Base-by-base conservation (phyloP, 2,797 vertebrate species). In the Silurus lanzhouensis region DNA sequence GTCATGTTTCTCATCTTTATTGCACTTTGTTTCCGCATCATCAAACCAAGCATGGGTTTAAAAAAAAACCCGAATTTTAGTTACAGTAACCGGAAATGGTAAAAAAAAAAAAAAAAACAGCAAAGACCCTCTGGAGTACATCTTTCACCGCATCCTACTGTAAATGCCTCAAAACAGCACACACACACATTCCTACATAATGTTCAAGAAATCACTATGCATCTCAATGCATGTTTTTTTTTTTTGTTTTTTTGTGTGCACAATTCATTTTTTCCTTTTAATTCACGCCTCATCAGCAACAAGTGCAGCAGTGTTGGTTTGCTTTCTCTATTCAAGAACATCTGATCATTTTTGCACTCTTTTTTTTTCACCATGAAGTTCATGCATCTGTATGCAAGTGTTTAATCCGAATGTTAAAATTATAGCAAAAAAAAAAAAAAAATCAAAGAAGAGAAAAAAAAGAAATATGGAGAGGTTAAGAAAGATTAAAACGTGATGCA, bases 11-110 rank as follows among this genome's bases (percentile, higher is more conserved):
- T 17, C 83, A 68, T 61, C 44, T 80, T 78, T 31, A 20, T 58
- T 46, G 68, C 64, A 84, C n/a, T 70, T 57, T 80, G 38, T 81
- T 85, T 85, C 84, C 84, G 19, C 84, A 85, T 77, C n/a, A 84
- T 79, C 75, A 79, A 78, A 46, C 25, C 31, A 48, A 48, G 66
- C n/a, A 25, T 31, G 14, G 63, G 79, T 81, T 67, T 52, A 10
- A 22, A 46, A 31, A 31, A 57, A 55, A 68, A 31, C 25, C 64
- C 4, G 46, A 38, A 38, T 64, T 79, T 63, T 64, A 79, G n/a
- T 67, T 81, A 81, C 79, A 81, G 63, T 81, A 67, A 81, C 79
- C 64, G 46, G 79, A 81, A 81, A 81, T 57, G 25, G 25, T 4
- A 48, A 58, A 15, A n/a, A n/a, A 5, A 25, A 12, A 12, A 20